Conservation (phyloP, 2,888 invertebrate species). For the Phorcus lineatus region DNA sequence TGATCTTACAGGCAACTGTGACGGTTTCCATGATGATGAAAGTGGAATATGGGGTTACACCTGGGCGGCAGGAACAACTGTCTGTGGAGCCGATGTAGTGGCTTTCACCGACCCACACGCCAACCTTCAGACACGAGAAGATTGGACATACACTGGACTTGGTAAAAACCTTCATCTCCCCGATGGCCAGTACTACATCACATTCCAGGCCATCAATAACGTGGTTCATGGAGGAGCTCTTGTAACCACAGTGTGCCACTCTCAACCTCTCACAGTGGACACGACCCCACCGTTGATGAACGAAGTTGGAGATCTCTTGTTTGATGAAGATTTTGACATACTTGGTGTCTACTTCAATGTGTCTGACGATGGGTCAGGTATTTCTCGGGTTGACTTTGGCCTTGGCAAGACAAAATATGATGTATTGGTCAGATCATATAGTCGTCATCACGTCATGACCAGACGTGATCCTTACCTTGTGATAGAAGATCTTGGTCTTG, state of each 20-base stretch:
- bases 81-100: slow-evolving; percentile 53
- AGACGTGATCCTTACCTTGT: slow-evolving; percentile 42
- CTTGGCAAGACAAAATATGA: slow-evolving; percentile 61
- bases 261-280: slow-evolving; percentile 55
- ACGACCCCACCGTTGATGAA: slow-evolving; percentile 55
- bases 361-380: slow-evolving; percentile 47
- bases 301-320: slow-evolving; percentile 52
- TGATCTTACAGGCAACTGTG: slow-evolving; percentile 54
- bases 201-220: slow-evolving; percentile 56
- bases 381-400: slow-evolving; percentile 58
- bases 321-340: slow-evolving; percentile 59
- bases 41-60: slow-evolving; percentile 61
- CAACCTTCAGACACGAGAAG: slow-evolving; percentile 47
- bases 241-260: slow-evolving; percentile 61
- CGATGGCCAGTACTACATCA: slow-evolving; percentile 60
- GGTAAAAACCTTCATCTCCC: slow-evolving; percentile 50
- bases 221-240: slow-evolving; percentile 57
- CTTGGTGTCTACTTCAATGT: slow-evolving; percentile 57
- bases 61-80: slow-evolving; percentile 54
- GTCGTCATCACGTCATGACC: slow-evolving; percentile 41
- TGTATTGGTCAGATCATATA: slow-evolving; percentile 48
- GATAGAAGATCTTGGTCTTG: slow-evolving; percentile 52
- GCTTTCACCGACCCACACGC: slow-evolving; percentile 54
- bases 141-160: slow-evolving; percentile 61
- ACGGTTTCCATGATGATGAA: slow-evolving; percentile 63